Evolutionary conservation across 2,888 invertebrate species (phyloP).

Genomic region (Heliconius hortense): DNA sequence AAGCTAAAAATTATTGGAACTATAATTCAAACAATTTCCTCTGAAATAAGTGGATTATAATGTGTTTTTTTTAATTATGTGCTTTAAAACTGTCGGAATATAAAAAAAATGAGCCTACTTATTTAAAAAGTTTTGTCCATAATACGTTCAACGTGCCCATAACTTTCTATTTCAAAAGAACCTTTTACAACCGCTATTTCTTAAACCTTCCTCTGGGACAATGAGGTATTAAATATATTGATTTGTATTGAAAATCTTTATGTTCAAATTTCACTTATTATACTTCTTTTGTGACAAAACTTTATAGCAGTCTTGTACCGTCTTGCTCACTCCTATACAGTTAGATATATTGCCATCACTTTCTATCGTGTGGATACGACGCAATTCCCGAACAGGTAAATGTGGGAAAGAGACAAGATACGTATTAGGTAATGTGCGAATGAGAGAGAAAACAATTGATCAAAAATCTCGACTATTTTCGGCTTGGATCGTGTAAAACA

Average conservation of each 20-base stretch:
- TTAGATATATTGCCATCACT: slow-evolving; percentile 18
- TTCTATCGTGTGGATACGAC: slow-evolving; percentile 2
- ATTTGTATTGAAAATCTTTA: slow-evolving; percentile 28
- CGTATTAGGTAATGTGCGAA: slow-evolving; percentile 12
- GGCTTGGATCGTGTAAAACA: slow-evolving; percentile 10
- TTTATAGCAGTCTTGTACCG: neutral
- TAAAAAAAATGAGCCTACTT: neutral
- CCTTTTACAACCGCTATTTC: slow-evolving; percentile 30
- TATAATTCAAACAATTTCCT: too few species aligned
- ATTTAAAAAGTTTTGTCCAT: neutral
- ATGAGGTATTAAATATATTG: slow-evolving; percentile 30
- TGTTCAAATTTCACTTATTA: slow-evolving; percentile 31
- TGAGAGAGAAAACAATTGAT: slow-evolving; percentile 11
- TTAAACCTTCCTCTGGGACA: slow-evolving; percentile 28
- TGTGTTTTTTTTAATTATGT: neutral
- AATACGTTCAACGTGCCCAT: slow-evolving; percentile 1
- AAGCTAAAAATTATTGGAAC: too few species aligned
- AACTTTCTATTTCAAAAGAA: slow-evolving; percentile 35
- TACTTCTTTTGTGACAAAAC: slow-evolving; percentile 34
- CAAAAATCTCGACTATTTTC: slow-evolving; percentile 19
- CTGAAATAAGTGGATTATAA: too few species aligned
- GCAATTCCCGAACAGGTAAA: slow-evolving; percentile 22
- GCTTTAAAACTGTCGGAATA: neutral
- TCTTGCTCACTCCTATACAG: slow-evolving; percentile 19
- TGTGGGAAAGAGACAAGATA: slow-evolving; percentile 13